Base-by-base conservation (phyloP, 2,888 invertebrate species). In the Unio delphinus region DNA sequence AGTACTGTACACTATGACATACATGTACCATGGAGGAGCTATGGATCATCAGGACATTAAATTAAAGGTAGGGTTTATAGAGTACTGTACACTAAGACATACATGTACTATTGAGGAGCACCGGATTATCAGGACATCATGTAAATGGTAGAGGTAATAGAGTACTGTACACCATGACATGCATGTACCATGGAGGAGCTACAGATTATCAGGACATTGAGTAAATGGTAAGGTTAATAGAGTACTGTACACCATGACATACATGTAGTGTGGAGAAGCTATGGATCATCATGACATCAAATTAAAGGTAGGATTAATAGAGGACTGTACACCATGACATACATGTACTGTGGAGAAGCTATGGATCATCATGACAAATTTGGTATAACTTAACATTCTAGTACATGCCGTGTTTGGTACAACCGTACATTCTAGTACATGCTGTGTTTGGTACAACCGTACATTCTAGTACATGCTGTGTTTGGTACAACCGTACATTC, bases 101-200 rank as follows among this genome's bases (percentile, higher is more conserved):
- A 28, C 28, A 28, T 97, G 86, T 95, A 95, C 87, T 91, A 96
- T 83, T 95, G 95, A 0, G 95, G 95, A 17, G 95, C 95, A 2
- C 90, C 97, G 58, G 89, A 93, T 0, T 92, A 95, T 0, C 93
- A 93, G 62, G 95, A 96, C 11, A 45, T 45, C 45, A 11, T 0
- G 11, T 45, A 3, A 11, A 45, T 11, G 45, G 11, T 45, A 11
- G 1, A 6, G 5, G 3, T 34, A 34, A 34, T 34, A 34, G 34
- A 34, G 34, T 7, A 34, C 34, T 34, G 34, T 34, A 34, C 2
- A 73, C 70, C 86, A 92, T 97, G 75, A 95, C 96, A 0, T 95
- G 95, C 90, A 92, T 97, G 86, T 95, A 95, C 87, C 91, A 96
- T 83, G 95, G 95, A 0, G 95, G 95, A 17, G 95, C 95, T 2